Conservation (phyloP, 2,888 invertebrate genomes). For the Adineta ricciae region DNA sequence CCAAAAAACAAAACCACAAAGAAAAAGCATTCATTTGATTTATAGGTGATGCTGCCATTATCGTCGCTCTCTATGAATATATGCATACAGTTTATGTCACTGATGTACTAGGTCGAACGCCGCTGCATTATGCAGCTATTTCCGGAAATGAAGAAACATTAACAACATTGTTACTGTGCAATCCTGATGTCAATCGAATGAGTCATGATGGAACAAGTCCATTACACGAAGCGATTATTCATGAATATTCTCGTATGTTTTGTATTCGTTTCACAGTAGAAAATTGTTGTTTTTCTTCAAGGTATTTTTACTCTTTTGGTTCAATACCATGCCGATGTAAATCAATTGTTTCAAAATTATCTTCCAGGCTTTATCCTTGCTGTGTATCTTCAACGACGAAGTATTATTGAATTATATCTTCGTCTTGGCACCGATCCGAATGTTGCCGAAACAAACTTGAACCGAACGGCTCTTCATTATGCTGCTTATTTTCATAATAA, state of each 20-base stretch:
- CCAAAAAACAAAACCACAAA: no score
- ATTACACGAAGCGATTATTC: conserved; percentile 15
- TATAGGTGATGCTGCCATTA: neutral
- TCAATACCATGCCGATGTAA: neutral
- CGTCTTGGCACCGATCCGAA: conserved; percentile 1
- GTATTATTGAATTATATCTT: neutral
- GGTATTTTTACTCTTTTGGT: neutral
- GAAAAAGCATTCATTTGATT: neutral
- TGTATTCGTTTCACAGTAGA: no score
- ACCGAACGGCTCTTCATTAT: neutral
- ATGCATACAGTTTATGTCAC: neutral
- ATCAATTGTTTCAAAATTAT: neutral
- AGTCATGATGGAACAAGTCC: neutral
- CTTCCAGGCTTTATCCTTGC: neutral
- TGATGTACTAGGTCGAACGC: neutral
- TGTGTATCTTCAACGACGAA: neutral
- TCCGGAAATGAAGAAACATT: neutral
- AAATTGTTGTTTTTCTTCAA: neutral
- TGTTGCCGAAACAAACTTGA: neutral
- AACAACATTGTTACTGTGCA: neutral
- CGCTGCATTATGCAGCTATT: conserved; percentile 3
- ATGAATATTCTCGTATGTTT: neutral
- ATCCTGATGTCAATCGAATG: conserved; percentile 4
- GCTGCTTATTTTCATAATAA: conserved; percentile 15
- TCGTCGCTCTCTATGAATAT: conserved; percentile 2